Evolutionary conservation across 2,888 invertebrate genomes (phyloP).

Genomic region (Invenusta paracnida): DNA sequence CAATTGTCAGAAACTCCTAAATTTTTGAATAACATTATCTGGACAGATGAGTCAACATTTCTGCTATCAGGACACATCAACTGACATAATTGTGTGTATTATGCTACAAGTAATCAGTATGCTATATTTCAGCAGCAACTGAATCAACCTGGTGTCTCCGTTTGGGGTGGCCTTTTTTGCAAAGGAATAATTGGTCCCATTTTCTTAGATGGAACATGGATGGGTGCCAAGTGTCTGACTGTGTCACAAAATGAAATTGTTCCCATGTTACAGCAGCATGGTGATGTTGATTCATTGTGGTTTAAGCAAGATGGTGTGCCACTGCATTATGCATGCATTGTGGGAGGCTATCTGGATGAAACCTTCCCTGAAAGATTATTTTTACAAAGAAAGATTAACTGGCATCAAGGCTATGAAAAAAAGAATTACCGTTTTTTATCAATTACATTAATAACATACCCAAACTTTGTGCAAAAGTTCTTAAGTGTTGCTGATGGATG

Average conservation of each 20-base stretch:
- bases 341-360: slow-evolving; percentile 12
- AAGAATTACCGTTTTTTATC: slow-evolving; percentile 7
- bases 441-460: slow-evolving; percentile 13
- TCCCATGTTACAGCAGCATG: background rate
- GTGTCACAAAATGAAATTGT: slow-evolving; percentile 12
- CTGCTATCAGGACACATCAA: slow-evolving; percentile 29
- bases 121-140: slow-evolving; percentile 30
- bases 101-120: slow-evolving; percentile 31
- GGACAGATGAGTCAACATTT: slow-evolving; percentile 34
- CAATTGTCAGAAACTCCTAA: background rate
- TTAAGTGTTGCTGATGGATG: background rate
- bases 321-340: slow-evolving; percentile 12
- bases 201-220: slow-evolving; percentile 29
- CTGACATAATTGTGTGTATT: slow-evolving; percentile 38
- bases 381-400: slow-evolving; percentile 30
- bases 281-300: slow-evolving; percentile 9
- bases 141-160: slow-evolving; percentile 34
- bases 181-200: slow-evolving; percentile 10
- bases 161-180: slow-evolving; percentile 13
- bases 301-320: slow-evolving; percentile 29
- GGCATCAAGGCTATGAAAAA: background rate
- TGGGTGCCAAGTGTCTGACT: slow-evolving; percentile 9
- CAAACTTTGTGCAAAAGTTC: background rate
- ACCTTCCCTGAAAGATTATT: slow-evolving; percentile 24
- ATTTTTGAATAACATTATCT: slow-evolving; percentile 30